phyloP scores from a whole-genome alignment of 2,113 vertebrate genomes.

The Etheostoma spectabile region DNA sequence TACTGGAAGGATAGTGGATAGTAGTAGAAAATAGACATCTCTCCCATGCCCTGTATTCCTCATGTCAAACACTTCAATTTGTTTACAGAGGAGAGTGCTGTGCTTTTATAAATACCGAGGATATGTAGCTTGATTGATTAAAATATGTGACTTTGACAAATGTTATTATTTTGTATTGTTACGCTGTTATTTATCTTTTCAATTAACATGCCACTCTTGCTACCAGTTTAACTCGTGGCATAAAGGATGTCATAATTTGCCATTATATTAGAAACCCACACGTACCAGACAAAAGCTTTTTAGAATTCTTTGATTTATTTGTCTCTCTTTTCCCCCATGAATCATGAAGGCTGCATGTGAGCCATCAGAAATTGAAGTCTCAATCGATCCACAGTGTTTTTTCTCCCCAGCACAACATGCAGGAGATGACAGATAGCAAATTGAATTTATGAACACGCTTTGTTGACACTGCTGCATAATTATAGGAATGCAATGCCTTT shows the following conservation, averaged over 20 bases:
- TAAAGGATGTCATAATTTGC: constrained; percentile 38
- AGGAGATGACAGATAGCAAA: constrained; percentile 81
- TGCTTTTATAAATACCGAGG: constrained; percentile 11
- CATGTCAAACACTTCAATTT: constrained; percentile 46
- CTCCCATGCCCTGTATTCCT: constrained; percentile 30
- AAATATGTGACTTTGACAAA: constrained; percentile 19
- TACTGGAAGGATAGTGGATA: constrained; percentile 48
- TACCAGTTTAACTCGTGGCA: neutral
- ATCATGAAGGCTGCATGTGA: constrained; percentile 60
- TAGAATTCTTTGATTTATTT: constrained; percentile 46
- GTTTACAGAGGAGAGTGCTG: neutral
- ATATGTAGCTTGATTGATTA: constrained; percentile 24
- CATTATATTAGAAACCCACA: constrained; percentile 28
- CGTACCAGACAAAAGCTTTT: constrained; percentile 29
- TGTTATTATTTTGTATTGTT: constrained; percentile 3
- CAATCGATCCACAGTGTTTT: constrained; percentile 71
- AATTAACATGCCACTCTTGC: constrained; percentile 22
- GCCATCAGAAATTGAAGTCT: constrained; percentile 76
- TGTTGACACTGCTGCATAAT: constrained; percentile 81
- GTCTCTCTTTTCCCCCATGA: constrained; percentile 50
- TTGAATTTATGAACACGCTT: constrained; percentile 81
- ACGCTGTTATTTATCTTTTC: neutral
- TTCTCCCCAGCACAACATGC: constrained; percentile 57
- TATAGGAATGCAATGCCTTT: constrained; percentile 70
- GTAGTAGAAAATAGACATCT: constrained; percentile 56